Conservation (phyloP, 2,888 invertebrate species). For the Bimastos eiseni region DNA sequence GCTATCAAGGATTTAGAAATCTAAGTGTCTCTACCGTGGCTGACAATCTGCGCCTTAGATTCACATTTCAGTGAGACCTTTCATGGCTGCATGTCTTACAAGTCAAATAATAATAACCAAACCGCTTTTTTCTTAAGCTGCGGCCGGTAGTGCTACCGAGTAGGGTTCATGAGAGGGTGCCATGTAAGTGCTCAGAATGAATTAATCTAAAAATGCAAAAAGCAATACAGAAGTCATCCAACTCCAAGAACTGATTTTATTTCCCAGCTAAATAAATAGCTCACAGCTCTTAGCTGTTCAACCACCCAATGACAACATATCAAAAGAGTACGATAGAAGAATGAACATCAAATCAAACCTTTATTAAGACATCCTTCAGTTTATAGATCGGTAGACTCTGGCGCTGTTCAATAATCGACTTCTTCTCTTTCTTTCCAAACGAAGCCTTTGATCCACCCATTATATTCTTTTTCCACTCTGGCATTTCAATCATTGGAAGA, state of each 20-base stretch:
- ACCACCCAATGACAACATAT: not conserved
- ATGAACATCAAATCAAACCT: conserved; percentile 67
- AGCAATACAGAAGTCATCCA: not conserved
- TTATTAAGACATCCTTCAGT: conserved; percentile 87
- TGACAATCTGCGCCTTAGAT: no score
- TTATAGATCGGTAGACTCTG: conserved; percentile 95
- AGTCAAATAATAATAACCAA: no score
- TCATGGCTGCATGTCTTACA: no score
- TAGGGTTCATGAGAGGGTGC: no score
- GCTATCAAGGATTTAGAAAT: no score
- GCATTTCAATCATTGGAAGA: conserved; percentile 71
- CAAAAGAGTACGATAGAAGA: not conserved
- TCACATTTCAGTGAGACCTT: no score
- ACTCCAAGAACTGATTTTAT: not conserved
- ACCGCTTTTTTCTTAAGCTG: no score
- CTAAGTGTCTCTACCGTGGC: no score
- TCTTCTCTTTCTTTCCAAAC: conserved; percentile 93
- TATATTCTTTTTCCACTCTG: conserved; percentile 99
- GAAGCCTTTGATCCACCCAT: conserved; percentile 96
- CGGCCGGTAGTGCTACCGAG: no score
- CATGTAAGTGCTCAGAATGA: not conserved
- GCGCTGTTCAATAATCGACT: conserved; percentile 90
- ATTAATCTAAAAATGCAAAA: not conserved
- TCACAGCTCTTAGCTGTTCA: not conserved
- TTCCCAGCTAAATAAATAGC: not conserved